A percentile compares a stretch with the other conserved stretches of the same genome.
Conservation (phyloP, 2,888 invertebrate genomes). For the Tenodera sinensis region DNA sequence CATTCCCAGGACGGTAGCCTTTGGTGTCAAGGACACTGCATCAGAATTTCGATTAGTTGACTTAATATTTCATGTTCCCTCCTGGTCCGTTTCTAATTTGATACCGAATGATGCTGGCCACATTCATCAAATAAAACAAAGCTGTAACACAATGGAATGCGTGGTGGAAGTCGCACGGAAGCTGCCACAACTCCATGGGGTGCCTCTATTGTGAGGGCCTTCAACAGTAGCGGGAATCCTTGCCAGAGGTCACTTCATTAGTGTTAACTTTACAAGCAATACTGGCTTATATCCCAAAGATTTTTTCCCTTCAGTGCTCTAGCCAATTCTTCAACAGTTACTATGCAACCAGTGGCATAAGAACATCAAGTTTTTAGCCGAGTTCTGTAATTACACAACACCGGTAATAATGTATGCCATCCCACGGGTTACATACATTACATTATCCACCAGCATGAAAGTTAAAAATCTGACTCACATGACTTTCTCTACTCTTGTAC, state of each 20-base stretch:
- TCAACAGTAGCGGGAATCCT: conserved; percentile 6
- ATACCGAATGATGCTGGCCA: not conserved
- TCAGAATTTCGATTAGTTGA: not conserved
- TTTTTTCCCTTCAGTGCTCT: not conserved
- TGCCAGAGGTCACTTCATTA: conserved; percentile 10
- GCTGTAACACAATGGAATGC: not conserved
- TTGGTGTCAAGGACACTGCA: not conserved
- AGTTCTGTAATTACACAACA: too few relatives aligned
- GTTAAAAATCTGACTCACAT: too few relatives aligned
- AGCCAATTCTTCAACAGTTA: not conserved
- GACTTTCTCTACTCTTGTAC: too few relatives aligned
- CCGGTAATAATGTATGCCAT: too few relatives aligned
- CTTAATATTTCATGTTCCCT: not conserved
- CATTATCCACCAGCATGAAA: too few relatives aligned
- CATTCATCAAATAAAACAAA: conserved; percentile 10
- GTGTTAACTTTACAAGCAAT: not conserved
- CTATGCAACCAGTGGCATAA: too few relatives aligned
- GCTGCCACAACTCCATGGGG: not conserved
- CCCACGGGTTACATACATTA: too few relatives aligned
- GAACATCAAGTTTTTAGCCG: too few relatives aligned
- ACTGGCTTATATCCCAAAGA: not conserved
- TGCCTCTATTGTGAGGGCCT: not conserved
- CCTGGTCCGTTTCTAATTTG: not conserved
- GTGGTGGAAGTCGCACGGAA: conserved; percentile 13
- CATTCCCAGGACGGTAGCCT: not conserved